Base-by-base conservation (phyloP, 2,113 vertebrate species). In the Sceloporus tristichus region DNA sequence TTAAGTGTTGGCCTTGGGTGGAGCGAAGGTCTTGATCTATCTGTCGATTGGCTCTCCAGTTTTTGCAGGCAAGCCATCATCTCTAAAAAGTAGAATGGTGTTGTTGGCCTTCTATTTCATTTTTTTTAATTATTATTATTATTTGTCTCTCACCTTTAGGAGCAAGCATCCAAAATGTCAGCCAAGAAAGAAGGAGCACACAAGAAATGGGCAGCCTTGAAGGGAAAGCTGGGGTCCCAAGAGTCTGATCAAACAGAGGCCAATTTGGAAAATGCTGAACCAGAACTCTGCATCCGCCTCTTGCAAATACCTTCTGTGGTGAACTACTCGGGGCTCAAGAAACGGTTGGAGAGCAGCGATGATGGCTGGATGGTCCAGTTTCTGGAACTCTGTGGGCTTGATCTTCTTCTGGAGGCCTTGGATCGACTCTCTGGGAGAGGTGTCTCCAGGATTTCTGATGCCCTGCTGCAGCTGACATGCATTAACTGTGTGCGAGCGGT, bases 351-450 rank as follows among this genome's bases (percentile, higher is more conserved):
- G 93, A 97, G 97, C 94, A 99, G 98, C 0, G 97, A 99, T 0
- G 97, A 98, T 74, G 53, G 93, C 94, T 99, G 99, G 99, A 99
- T 99, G 98, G 97, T 98, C 10, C 98, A 99, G 95, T 99, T 99
- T 94, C 94, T 99, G 96, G 99, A 99, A 94, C 97, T 99, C 80
- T 98, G 97, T 0, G 99, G 99, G 40, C 95, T 99, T 92, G 99
- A 99, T 85, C 97, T 99, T 88, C 97, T 99, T 71, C 96, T 99
- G 66, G 99, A 99, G 93, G 99, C 99, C 5, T 95, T 99, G 95
- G 98, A 98, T 71, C 97, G 98, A 79, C 97, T 99, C 77, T 99
- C 98, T 0, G 98, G 98, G 7, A 96, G 98, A 3, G 98, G 98
- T 0, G 98, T 98, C 87, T 97, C 98, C 4, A 97, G 98, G 73